phyloP scores from a whole-genome alignment of 2,888 invertebrate genomes.

The Empis stercorea region DNA sequence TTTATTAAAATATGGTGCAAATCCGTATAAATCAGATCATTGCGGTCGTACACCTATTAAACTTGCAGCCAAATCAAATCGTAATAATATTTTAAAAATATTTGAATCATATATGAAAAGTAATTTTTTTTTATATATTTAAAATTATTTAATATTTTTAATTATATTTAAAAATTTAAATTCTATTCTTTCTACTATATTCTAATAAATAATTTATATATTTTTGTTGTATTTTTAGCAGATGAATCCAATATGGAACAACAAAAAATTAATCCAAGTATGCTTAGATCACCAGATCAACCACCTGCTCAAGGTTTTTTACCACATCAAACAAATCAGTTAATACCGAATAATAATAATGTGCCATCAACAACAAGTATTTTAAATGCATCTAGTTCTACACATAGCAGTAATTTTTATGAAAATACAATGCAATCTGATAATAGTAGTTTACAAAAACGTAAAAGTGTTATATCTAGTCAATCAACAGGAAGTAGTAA shows the following conservation, averaged over 20 bases:
- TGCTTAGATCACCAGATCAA: constrained; percentile 35
- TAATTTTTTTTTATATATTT: constrained; percentile 17
- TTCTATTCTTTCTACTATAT: no score
- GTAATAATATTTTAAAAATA: constrained; percentile 67
- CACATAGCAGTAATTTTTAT: constrained; percentile 37
- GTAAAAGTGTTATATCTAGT: constrained; percentile 38
- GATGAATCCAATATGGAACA: constrained; percentile 34
- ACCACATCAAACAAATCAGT: constrained; percentile 15
- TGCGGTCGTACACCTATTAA: constrained; percentile 78
- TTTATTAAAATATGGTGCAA: constrained; percentile 69
- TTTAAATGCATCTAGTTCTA: constrained; percentile 35
- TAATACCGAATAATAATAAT: constrained; percentile 25
- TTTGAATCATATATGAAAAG: constrained; percentile 53
- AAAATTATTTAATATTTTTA: not conserved
- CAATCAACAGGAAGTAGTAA: constrained; percentile 38
- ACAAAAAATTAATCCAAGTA: constrained; percentile 32
- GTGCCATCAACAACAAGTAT: constrained; percentile 19
- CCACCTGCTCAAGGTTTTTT: constrained; percentile 25
- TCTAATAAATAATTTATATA: no score
- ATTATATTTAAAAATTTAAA: no score
- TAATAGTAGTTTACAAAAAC: constrained; percentile 35
- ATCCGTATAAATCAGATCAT: constrained; percentile 73
- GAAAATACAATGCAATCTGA: constrained; percentile 38
- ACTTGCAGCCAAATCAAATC: constrained; percentile 85
- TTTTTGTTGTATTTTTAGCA: constrained; percentile 13